Conservation (phyloP, 2,113 vertebrate species). For the Poeciliopsis retropinna region DNA sequence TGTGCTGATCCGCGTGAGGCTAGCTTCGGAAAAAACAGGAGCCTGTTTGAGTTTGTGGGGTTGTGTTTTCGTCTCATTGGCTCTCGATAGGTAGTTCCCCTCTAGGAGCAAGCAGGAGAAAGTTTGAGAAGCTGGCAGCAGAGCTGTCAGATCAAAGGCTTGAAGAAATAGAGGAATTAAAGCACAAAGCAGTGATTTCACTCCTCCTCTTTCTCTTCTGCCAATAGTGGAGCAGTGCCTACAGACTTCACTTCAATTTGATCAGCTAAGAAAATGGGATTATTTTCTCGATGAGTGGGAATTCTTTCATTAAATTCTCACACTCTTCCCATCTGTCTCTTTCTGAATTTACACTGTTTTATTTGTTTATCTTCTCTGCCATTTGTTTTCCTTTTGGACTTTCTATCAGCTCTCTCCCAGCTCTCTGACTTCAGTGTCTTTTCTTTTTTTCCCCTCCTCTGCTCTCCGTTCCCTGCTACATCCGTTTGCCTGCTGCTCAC, state of each 20-base stretch:
- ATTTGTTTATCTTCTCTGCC: slow-evolving; percentile 17
- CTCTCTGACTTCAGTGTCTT: slow-evolving; percentile 28
- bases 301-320: slow-evolving; percentile 66
- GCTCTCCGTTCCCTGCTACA: slow-evolving; percentile 15
- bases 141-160: slow-evolving; percentile 66
- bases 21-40: not conserved
- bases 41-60: not conserved
- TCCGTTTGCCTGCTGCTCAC: slow-evolving; percentile 37
- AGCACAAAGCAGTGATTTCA: slow-evolving; percentile 48
- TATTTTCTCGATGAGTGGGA: slow-evolving; percentile 59
- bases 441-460: not conserved
- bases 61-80: slow-evolving; percentile 36
- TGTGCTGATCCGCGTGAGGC: slow-evolving; percentile 9
- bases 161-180: slow-evolving; percentile 61
- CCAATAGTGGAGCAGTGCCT: slow-evolving; percentile 64
- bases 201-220: slow-evolving; percentile 34
- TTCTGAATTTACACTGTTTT: slow-evolving; percentile 44
- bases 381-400: slow-evolving; percentile 26
- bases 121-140: slow-evolving; percentile 49
- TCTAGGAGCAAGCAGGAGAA: slow-evolving; percentile 33
- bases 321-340: slow-evolving; percentile 28
- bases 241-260: slow-evolving; percentile 68
- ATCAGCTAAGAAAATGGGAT: slow-evolving; percentile 66
- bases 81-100: slow-evolving; percentile 44
- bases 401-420: slow-evolving; percentile 4